These are phyloP conservation scores for Emys orbicularis DNA, from an alignment of 2,797 vertebrate species.

Conservation along the genomic window DNA sequence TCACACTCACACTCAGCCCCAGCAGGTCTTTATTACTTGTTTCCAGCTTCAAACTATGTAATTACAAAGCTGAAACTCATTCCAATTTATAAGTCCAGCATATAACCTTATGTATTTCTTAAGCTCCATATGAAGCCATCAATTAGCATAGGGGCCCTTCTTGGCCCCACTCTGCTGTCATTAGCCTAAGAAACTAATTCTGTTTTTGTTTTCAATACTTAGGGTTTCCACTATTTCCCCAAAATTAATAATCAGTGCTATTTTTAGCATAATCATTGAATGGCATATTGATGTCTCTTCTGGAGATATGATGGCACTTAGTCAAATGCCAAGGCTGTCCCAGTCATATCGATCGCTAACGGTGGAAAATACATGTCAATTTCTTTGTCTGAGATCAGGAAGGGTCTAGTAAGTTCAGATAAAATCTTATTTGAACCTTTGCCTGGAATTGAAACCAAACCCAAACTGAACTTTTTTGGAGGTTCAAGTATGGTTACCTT, in stretches of 20 bases:
- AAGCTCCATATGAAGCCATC: neutral
- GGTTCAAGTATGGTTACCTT: neutral
- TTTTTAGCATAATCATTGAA: neutral
- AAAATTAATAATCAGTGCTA: neutral
- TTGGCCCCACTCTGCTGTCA: neutral
- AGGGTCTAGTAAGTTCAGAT: neutral
- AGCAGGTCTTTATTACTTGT: neutral
- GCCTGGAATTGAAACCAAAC: neutral
- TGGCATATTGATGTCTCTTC: neutral
- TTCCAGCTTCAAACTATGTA: neutral
- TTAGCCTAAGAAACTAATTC: neutral
- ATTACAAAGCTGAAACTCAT: neutral
- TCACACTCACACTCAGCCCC: neutral
- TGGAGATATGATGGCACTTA: neutral
- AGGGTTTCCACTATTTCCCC: neutral
- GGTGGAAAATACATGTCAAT: neutral
- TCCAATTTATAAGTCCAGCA: neutral
- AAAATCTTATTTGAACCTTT: neutral
- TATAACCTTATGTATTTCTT: neutral
- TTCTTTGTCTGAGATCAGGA: neutral
- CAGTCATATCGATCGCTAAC: neutral
- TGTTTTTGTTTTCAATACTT: neutral
- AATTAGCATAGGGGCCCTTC: neutral
- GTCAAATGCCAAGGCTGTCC: neutral
- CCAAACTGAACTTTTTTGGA: neutral